Percentiles rank a stretch among this genome's conserved stretches.
phyloP scores from a whole-genome alignment of 2,113 vertebrate genomes.

The Jaculus jaculus region DNA sequence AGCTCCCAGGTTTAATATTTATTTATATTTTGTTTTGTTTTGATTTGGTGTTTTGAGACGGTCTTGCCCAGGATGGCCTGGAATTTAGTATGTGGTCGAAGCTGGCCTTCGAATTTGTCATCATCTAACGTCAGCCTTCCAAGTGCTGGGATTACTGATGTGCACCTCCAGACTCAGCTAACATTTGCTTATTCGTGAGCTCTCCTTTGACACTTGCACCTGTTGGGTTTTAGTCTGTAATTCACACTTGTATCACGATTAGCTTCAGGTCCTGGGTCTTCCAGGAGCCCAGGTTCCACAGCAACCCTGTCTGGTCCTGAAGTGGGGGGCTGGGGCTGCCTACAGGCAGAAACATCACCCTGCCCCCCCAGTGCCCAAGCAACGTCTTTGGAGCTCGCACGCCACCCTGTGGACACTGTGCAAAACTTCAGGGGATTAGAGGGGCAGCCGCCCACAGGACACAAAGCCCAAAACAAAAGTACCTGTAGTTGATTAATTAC shows the following conservation, averaged over 20 bases:
- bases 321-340: neutral
- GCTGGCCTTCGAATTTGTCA: neutral
- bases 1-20: neutral
- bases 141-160: neutral
- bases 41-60: neutral
- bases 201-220: neutral
- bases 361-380: neutral
- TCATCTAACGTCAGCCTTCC: neutral
- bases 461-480: neutral
- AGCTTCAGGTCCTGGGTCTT: neutral
- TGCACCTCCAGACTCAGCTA: neutral
- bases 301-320: neutral
- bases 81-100: neutral
- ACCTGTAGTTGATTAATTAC: too few relatives aligned
- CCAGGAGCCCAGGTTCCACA: neutral
- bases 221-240: neutral
- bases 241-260: neutral
- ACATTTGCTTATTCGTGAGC: neutral
- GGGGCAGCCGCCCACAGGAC: neutral
- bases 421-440: neutral
- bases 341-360: neutral
- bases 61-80: neutral
- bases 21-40: neutral
- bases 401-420: conserved; percentile 50
- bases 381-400: neutral